Evolutionary conservation across 2,888 invertebrate genomes (phyloP).

Genomic region (Oligia fasciuncula): DNA sequence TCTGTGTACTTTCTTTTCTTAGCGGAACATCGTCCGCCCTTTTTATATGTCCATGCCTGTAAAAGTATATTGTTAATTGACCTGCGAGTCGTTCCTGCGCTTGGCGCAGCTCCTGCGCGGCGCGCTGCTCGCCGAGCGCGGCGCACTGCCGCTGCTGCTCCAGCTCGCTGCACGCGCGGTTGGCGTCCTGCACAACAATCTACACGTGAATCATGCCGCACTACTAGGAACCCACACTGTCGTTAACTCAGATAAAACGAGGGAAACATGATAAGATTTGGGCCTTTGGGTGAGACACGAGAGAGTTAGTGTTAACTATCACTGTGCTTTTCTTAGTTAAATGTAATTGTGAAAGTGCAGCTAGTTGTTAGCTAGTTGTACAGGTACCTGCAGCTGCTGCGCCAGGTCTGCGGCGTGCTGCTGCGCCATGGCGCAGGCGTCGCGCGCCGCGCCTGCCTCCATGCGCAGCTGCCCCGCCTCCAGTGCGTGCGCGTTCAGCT

Average conservation of each 20-base stretch:
- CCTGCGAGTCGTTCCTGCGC: constrained; percentile 79
- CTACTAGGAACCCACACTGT: constrained; percentile 38
- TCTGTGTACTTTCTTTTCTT: neutral
- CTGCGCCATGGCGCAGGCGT: constrained; percentile 84
- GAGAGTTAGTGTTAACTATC: neutral
- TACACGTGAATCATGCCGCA: constrained; percentile 54
- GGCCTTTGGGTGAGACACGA: neutral
- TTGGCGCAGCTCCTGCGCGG: constrained; percentile 90
- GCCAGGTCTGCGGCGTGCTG: constrained; percentile 88
- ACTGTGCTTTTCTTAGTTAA: neutral
- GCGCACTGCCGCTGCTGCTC: constrained; percentile 87
- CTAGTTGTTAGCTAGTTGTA: constrained; percentile 32
- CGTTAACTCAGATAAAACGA: neutral
- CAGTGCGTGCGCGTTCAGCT: constrained; percentile 77
- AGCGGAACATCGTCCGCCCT: neutral
- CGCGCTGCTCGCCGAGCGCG: constrained; percentile 83
- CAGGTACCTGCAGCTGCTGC: constrained; percentile 87
- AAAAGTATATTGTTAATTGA: constrained; percentile 41
- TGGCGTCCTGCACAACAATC: constrained; percentile 85
- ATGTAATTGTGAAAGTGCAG: constrained; percentile 1
- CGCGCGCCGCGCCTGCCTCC: constrained; percentile 84
- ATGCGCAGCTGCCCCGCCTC: constrained; percentile 85
- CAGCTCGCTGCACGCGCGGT: constrained; percentile 86
- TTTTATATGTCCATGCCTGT: neutral
- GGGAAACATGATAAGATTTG: neutral